Percentiles rank a stretch among this genome's conserved stretches.
These are phyloP conservation scores for Stomatorhinus walkeri DNA, from an alignment of 2,797 vertebrate species.

Conservation along the genomic window DNA sequence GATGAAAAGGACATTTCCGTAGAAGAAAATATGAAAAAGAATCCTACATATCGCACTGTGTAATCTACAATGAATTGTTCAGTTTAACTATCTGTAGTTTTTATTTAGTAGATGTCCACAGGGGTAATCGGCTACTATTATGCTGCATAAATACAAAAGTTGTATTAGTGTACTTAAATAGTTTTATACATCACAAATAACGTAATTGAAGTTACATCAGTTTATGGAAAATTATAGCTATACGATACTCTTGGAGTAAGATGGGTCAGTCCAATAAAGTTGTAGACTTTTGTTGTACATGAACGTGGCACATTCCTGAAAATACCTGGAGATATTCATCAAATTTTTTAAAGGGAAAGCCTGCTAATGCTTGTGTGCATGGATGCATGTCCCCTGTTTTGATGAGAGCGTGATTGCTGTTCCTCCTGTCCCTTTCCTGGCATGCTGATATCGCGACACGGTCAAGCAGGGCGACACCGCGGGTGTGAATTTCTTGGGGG, in stretches of 20 bases:
- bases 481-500: background rate
- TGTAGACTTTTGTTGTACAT: background rate
- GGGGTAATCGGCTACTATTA: background rate
- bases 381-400: background rate
- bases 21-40: background rate
- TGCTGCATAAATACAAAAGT: background rate
- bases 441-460: background rate
- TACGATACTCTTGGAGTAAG: background rate
- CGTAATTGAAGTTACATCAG: background rate
- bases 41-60: background rate
- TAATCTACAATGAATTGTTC: background rate
- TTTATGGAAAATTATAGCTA: background rate
- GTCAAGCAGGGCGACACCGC: background rate
- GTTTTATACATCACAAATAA: background rate
- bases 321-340: background rate
- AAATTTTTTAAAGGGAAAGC: background rate
- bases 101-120: background rate
- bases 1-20: background rate
- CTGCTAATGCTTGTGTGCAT: background rate
- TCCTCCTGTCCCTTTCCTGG: background rate
- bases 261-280: background rate
- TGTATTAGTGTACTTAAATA: background rate
- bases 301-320: background rate
- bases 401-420: background rate
- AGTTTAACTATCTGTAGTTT: background rate